Evolutionary conservation across 1,140 invertebrate genomes (phyloP).

Genomic region (Diploscapter pachys): DNA sequence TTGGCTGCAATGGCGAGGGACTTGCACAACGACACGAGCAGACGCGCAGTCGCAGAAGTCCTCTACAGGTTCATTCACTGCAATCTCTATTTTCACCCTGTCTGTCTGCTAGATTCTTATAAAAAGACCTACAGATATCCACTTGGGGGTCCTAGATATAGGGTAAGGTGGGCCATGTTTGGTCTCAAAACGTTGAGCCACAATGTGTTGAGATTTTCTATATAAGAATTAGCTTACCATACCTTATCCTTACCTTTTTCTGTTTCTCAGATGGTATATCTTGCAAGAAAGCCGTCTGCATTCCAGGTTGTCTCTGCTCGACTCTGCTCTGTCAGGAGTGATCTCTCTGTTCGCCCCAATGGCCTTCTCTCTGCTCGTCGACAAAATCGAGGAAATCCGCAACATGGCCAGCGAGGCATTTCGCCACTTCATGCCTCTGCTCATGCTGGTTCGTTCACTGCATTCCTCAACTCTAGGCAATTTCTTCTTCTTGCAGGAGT

Average conservation of each 20-base stretch:
- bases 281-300: not conserved
- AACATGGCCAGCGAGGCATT: conserved; percentile 49
- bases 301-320: conserved; percentile 10
- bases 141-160: no score
- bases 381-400: conserved; percentile 41
- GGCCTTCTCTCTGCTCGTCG: conserved; percentile 42
- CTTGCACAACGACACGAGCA: conserved; percentile 14
- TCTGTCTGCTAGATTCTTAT: no score
- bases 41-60: conserved; percentile 13
- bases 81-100: no score
- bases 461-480: no score
- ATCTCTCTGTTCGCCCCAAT: conserved; percentile 47
- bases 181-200: not conserved
- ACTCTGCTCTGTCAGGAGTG: conserved; percentile 27
- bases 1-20: conserved; percentile 9
- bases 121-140: no score
- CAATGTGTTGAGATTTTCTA: not conserved
- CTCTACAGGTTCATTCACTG: not conserved
- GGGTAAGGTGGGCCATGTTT: no score
- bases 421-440: conserved; percentile 42
- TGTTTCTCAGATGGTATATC: no score
- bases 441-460: conserved; percentile 30
- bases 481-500: not conserved
- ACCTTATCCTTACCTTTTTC: no score
- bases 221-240: not conserved